These are phyloP conservation scores for Chrysochloris asiatica DNA, from an alignment of 2,113 vertebrate species.

Conservation along the genomic window DNA sequence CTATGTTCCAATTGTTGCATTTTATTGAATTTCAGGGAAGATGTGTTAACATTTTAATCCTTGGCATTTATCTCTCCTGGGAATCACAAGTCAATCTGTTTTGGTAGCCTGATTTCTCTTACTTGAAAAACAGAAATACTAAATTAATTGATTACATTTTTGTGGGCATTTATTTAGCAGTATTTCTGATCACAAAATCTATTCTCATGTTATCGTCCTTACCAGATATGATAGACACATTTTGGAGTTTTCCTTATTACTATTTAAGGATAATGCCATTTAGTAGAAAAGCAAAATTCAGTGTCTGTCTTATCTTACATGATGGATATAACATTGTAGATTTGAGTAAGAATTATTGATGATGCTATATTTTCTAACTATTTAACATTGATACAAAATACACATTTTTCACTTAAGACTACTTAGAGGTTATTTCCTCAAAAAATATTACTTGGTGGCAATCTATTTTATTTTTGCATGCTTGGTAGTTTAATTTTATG, in stretches of 20 bases:
- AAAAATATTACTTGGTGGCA: background rate
- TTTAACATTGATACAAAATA: background rate
- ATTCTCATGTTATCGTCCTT: background rate
- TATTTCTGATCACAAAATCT: background rate
- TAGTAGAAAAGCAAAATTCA: background rate
- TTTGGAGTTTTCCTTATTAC: constrained; percentile 12
- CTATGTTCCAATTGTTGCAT: background rate
- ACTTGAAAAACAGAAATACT: background rate
- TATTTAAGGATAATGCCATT: background rate
- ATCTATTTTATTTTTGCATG: background rate
- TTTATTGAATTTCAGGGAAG: background rate
- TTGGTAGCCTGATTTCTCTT: constrained; percentile 18
- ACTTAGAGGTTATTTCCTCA: background rate
- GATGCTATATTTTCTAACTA: background rate
- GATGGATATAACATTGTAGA: background rate
- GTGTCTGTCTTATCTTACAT: too few species aligned
- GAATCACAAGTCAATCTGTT: background rate
- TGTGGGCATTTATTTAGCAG: background rate
- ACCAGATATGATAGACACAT: background rate
- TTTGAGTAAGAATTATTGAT: constrained; percentile 4
- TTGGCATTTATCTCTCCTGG: background rate
- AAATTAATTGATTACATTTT: background rate
- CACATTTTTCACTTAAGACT: background rate
- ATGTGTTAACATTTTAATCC: background rate
- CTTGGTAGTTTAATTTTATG: background rate